These are phyloP conservation scores for Lepus townsendii DNA, from an alignment of 2,797 vertebrate genomes.

Conservation along the genomic window DNA sequence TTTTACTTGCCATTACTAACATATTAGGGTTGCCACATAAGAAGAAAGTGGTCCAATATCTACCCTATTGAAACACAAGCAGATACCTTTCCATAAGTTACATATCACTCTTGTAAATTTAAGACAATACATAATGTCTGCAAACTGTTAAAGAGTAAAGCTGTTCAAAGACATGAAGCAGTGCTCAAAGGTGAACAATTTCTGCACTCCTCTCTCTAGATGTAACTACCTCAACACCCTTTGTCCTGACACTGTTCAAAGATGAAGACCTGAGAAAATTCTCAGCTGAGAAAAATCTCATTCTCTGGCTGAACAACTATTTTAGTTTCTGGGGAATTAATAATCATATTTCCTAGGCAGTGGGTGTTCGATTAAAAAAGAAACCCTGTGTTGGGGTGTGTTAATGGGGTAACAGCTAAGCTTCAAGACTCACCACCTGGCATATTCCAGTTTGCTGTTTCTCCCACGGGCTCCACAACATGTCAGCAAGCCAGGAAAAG, in stretches of 20 bases:
- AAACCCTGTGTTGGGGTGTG: not conserved
- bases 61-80: not conserved
- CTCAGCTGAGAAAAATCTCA: constrained; percentile 56
- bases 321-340: constrained; percentile 60
- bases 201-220: not conserved
- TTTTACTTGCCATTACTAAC: not conserved
- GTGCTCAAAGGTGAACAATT: constrained; percentile 7
- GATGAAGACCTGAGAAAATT: constrained; percentile 71
- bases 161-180: not conserved
- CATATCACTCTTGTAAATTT: not conserved
- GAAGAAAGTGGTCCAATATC: not conserved
- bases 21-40: not conserved
- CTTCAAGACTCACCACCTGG: not conserved
- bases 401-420: constrained; percentile 60
- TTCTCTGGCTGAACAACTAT: constrained; percentile 60
- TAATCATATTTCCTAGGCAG: constrained; percentile 47
- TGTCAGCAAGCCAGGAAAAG: not conserved
- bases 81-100: not conserved
- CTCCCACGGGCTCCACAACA: not conserved
- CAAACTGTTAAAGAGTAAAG: not conserved
- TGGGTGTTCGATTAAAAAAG: constrained; percentile 53
- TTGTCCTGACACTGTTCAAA: constrained; percentile 36
- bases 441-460: not conserved
- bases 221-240: constrained; percentile 8
- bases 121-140: not conserved